Base-by-base conservation (phyloP, 2,888 invertebrate genomes). In the Apamea anceps region DNA sequence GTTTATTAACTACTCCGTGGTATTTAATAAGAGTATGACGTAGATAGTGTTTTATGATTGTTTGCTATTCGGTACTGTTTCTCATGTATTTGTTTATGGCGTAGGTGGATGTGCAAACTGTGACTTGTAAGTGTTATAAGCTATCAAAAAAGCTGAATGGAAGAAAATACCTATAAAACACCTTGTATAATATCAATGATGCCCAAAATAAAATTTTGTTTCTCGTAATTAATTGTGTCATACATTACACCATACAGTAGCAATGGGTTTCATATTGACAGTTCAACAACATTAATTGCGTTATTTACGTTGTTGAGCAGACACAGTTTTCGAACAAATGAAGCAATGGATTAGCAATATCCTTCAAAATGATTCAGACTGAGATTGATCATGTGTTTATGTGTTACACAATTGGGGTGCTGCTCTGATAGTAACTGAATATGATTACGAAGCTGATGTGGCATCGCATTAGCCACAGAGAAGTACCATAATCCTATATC, bases 31-130 rank as follows among this genome's bases (percentile, higher is more conserved):
- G 37, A 12, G 8, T 45, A 82, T 68, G 68, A 75, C 45, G 60
- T 48, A 28, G n/a, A n/a, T 70, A 82, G 51, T 42, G 18, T 37
- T 74, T 70, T 32, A 60, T 75, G 3, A 75, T 32, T 66, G 77
- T 82, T 71, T 81, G 51, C 51, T 71, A 42, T 60, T 82, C 32
- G 42, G 28, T n/a, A 82, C 8, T 57, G n/a, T 42, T 70, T 81
- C 54, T 57, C 15, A 25, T 32, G 18, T 57, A 32, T 68, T 68
- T 76, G 15, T 54, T 25, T 12, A 0, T 48, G 15, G 32, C 60
- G n/a, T 81, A 60, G 21, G 51, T 77, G 21, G 13, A 42, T 60
- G 1, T 12, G 25, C 10, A 60, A 66, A 60, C 42, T 45, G 25
- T 63, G 21, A 72, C 12, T 57, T 67, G 15, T 25, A 60, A 25